Base-by-base conservation (phyloP, 2,113 vertebrate genomes). In the Lepus americanus region DNA sequence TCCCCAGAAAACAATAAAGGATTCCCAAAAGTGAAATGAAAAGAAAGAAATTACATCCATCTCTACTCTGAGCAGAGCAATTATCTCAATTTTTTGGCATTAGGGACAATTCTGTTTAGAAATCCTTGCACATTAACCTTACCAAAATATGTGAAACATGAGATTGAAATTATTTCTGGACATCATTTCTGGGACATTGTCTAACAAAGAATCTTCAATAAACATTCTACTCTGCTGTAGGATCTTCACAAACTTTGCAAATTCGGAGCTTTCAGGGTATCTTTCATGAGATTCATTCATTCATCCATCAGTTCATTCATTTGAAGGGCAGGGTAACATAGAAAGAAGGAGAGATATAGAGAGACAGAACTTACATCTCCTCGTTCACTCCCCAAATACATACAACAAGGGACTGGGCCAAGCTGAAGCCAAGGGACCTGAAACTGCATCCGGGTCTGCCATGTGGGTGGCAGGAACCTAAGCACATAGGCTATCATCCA, bases 11-110 rank as follows among this genome's bases (percentile, higher is more conserved):
- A 55, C 4, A 88, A 3, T n/a, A 67, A 33, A 95, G 16, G 20
- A 39, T 87, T 87, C n/a, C 59, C 55, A 89, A 96, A 72, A 29
- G 5, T 49, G 31, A 95, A 66, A 76, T 13, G 39, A 51, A 87
- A 79, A 73, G 16, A 73, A 88, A 79, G 67, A 16, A 92, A 94
- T 1, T 19, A 74, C 4, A 2, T 39, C 20, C 23, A 36, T 14
- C 74, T 25, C 33, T 76, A 33, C 12, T 85, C 39, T 79, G 51
- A 29, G 11, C 27, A 39, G 16, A 89, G 22, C 29, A 31, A 59
- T 67, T 64, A 51, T 89, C 11, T 83, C 22, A 64, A 36, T 66
- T 85, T 94, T 89, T 72, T 90, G 1, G 89, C 66, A 67, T 33
- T 66, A 86, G 92, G 78, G 25, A 7, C 12, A 31, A 13, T 91